Evolutionary conservation across 2,113 vertebrate species (phyloP).

Genomic region (human (Homo sapiens)): GRCh38 chr12:4569501-4570000

Average conservation of each 20-base stretch:
- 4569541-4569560: not conserved
- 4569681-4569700: too few species aligned
- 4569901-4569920: not conserved
- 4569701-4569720: too few species aligned
- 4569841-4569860: not conserved
- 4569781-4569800: not conserved
- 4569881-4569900: not conserved
- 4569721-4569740: too few species aligned
- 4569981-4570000: too few species aligned
- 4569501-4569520: not conserved
- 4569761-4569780: not conserved
- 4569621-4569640: fast-evolving
- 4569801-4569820: not conserved
- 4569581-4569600: not conserved
- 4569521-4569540: not conserved
- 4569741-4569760: too few species aligned
- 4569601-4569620: too few species aligned
- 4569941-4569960: too few species aligned
- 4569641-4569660: too few species aligned
- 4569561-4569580: not conserved
- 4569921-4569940: too few species aligned
- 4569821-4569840: not conserved
- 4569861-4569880: not conserved
- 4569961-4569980: too few species aligned
- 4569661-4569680: too few species aligned